These are phyloP conservation scores for Sinotaia quadrata DNA, from an alignment of 2,888 invertebrate genomes.

Conservation along the genomic window DNA sequence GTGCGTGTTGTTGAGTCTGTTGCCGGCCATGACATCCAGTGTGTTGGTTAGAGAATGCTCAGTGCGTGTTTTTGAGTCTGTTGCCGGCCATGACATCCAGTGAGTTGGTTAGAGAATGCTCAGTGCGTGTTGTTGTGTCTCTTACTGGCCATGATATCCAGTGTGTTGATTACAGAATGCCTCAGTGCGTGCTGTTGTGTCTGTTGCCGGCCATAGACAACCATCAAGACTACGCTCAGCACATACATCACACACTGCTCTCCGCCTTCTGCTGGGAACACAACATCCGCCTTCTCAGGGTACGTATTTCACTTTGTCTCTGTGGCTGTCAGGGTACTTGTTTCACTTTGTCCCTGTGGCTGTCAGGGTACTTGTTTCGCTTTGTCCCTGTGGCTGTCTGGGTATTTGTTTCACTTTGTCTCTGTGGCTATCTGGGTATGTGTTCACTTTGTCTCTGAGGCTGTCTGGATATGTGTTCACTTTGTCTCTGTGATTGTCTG, in stretches of 20 bases:
- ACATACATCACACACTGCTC: constrained; percentile 67
- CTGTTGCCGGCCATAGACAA: constrained; percentile 59
- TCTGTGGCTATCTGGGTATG: constrained; percentile 5
- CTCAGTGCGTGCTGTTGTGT: constrained; percentile 65
- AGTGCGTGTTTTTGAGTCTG: neutral
- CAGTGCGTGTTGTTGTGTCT: neutral
- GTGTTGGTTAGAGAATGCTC: neutral
- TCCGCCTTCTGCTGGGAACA: constrained; percentile 69
- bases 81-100: too few species aligned
- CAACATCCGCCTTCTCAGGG: constrained; percentile 65
- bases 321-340: constrained; percentile 4
- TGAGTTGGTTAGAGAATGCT: neutral
- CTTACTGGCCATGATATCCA: neutral
- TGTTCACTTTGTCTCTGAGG: neutral
- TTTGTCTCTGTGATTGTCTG: too few species aligned
- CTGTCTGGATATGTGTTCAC: too few species aligned
- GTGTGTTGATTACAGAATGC: constrained; percentile 45
- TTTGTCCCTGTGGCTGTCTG: constrained; percentile 2
- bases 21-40: neutral
- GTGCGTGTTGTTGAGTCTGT: neutral
- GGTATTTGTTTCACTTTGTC: neutral
- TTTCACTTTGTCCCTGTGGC: neutral
- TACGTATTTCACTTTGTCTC: constrained; percentile 35
- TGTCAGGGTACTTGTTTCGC: neutral
- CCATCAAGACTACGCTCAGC: constrained; percentile 47